Percentiles rank a stretch among this genome's conserved stretches.
Evolutionary conservation across 2,797 vertebrate species (phyloP).

Genomic region (Hyperoplus lanceolatus): DNA sequence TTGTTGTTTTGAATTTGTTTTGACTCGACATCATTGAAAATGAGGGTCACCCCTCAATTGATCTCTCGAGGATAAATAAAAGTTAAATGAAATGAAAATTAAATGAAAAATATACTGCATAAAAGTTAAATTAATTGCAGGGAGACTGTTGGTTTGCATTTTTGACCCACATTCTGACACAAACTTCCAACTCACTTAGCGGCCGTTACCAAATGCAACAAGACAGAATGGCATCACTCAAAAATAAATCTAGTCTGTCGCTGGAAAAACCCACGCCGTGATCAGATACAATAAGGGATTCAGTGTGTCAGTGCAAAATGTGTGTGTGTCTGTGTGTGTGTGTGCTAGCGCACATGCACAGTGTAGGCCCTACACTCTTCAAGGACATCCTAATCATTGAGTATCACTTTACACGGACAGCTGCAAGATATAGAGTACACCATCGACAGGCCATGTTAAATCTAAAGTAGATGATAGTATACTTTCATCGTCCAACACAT

Average conservation of each 20-base stretch:
- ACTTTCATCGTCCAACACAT: conserved; percentile 12
- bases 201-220: conserved; percentile 1
- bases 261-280: conserved; percentile 45
- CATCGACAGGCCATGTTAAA: conserved; percentile 31
- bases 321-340: conserved; percentile 8
- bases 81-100: too few relatives aligned
- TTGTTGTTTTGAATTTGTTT: too few relatives aligned
- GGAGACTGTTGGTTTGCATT: not conserved
- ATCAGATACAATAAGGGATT: conserved; percentile 66
- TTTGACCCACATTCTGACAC: not conserved
- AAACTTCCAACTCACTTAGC: not conserved
- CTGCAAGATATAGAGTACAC: conserved; percentile 64
- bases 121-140: not conserved
- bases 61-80: too few relatives aligned
- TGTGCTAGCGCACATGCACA: not conserved
- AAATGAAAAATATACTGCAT: too few relatives aligned
- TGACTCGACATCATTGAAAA: too few relatives aligned
- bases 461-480: conserved; percentile 18
- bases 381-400: conserved; percentile 73
- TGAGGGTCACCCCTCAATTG: too few relatives aligned
- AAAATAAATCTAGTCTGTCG: conserved; percentile 46
- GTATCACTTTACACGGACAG: conserved; percentile 79
- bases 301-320: conserved; percentile 23
- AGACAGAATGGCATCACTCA: conserved; percentile 10
- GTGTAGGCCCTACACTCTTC: conserved; percentile 18